Percentiles rank a stretch among this genome's conserved stretches.
These are phyloP conservation scores for Felis chaus DNA, from an alignment of 2,113 vertebrate species.

Conservation along the genomic window DNA sequence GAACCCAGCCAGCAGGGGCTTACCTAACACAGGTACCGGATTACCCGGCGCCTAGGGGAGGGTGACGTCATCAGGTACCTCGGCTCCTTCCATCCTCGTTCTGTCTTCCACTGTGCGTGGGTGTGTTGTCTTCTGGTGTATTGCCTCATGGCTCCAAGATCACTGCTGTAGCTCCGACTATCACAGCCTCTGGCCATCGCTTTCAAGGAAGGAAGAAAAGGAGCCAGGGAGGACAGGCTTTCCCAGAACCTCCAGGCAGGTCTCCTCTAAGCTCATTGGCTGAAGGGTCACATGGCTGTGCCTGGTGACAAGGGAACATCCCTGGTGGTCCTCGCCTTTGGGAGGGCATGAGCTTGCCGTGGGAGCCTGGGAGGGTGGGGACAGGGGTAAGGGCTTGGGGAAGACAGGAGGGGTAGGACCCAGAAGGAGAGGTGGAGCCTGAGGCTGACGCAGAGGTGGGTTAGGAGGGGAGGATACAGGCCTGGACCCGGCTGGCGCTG, in stretches of 20 bases:
- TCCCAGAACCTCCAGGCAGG: background rate
- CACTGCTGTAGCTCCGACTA: background rate
- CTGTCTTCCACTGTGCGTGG: no score
- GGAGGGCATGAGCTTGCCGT: background rate
- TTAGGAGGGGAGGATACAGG: background rate
- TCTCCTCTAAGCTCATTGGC: background rate
- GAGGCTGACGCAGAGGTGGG: background rate
- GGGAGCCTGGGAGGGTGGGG: no score
- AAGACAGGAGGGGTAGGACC: background rate
- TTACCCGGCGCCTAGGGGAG: background rate
- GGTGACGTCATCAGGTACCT: background rate
- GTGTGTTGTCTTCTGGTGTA: no score
- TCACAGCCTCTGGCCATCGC: background rate
- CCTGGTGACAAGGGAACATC: background rate
- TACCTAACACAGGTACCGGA: background rate
- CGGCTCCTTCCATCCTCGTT: background rate
- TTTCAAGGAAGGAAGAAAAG: background rate
- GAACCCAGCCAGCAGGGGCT: background rate
- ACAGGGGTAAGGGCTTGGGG: background rate
- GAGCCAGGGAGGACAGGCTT: background rate
- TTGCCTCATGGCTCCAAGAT: background rate
- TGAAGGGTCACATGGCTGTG: background rate
- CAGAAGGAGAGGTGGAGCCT: background rate
- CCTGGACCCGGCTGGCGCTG: no score
- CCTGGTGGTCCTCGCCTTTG: background rate